These are phyloP conservation scores for Passer montanus DNA, from an alignment of 2,113 vertebrate genomes.

Conservation along the genomic window DNA sequence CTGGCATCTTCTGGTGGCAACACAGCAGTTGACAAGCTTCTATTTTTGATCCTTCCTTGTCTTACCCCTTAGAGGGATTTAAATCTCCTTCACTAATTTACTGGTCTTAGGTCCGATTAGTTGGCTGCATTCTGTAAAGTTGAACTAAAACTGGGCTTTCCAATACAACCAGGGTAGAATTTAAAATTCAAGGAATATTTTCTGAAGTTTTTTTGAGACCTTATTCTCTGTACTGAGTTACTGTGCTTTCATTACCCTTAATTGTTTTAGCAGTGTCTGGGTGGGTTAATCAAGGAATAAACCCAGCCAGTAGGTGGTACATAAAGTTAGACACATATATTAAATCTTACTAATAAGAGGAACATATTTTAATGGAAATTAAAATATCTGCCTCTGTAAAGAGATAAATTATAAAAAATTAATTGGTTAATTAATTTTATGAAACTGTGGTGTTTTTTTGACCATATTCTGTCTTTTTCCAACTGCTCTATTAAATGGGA, in stretches of 20 bases:
- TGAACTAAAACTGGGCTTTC: background rate
- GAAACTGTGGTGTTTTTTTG: background rate
- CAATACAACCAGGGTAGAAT: background rate
- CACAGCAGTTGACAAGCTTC: background rate
- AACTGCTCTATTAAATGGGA: background rate
- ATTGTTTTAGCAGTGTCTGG: background rate
- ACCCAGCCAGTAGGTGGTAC: background rate
- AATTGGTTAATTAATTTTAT: background rate
- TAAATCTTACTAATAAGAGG: background rate
- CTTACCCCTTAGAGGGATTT: background rate
- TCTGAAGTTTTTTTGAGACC: background rate
- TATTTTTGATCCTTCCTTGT: background rate
- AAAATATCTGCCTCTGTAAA: background rate
- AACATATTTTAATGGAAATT: background rate
- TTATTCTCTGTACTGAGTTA: background rate
- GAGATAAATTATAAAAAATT: background rate
- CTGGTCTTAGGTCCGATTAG: background rate
- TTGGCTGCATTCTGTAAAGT: background rate
- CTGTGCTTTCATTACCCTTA: background rate
- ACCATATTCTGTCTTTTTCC: background rate
- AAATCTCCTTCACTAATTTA: background rate
- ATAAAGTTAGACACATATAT: background rate
- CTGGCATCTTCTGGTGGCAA: slow-evolving; percentile 20
- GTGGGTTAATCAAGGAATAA: background rate
- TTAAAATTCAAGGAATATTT: background rate